phyloP scores from a whole-genome alignment of 2,113 vertebrate genomes.

The Henicopernis longicauda region DNA sequence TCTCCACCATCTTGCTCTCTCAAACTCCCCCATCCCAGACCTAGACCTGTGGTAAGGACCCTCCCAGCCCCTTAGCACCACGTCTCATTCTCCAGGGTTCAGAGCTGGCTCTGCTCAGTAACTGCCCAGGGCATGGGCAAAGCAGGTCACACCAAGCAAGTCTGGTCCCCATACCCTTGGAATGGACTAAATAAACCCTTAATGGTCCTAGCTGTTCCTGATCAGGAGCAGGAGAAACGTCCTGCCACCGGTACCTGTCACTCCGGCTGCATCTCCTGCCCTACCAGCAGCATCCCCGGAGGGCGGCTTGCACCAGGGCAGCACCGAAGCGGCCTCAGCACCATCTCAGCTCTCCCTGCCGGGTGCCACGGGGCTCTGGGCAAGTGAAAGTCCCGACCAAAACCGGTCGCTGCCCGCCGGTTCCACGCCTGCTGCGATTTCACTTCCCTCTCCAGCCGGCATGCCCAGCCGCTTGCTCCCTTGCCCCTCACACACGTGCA shows the following conservation, averaged over 20 bases:
- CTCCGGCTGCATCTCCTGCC: fast-evolving
- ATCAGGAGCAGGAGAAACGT: background rate
- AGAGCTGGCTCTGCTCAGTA: background rate
- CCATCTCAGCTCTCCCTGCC: fast-evolving
- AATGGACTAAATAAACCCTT: background rate
- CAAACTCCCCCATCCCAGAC: background rate
- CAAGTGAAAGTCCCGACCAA: background rate
- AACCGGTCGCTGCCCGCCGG: background rate
- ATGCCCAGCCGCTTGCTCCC: background rate
- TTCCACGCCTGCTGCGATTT: background rate
- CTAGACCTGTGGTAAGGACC: background rate
- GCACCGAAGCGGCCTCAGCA: background rate
- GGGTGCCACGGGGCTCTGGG: fast-evolving
- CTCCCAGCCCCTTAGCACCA: background rate
- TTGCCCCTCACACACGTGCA: background rate
- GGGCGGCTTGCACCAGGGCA: background rate
- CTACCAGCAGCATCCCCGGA: background rate
- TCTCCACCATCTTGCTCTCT: background rate
- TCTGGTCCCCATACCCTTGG: background rate
- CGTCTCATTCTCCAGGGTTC: fast-evolving
- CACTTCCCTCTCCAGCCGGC: background rate
- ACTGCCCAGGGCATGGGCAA: background rate
- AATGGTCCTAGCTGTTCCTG: background rate
- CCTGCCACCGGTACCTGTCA: background rate
- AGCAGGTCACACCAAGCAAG: background rate